phyloP scores from a whole-genome alignment of 53 echinoderm and acorn worm genomes.

The Echinometra lucunter region DNA sequence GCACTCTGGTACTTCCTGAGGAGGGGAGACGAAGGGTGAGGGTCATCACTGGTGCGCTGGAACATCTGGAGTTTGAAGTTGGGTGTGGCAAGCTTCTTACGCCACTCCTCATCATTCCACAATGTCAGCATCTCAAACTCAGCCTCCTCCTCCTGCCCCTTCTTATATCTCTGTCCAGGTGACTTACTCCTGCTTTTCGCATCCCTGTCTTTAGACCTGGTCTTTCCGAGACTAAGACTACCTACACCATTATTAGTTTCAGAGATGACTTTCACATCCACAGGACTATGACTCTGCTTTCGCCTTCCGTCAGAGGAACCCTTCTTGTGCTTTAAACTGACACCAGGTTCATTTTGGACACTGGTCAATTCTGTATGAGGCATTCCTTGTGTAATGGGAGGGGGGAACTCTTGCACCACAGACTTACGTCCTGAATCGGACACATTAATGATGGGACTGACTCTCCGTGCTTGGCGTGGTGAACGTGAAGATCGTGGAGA shows the following conservation, averaged over 20 bases:
- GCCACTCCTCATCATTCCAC: slow-evolving; percentile 67
- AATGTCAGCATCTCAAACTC: slow-evolving; percentile 75
- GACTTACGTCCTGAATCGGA: not conserved
- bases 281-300: not conserved
- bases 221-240: not conserved
- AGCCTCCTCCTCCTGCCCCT: not conserved
- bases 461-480: slow-evolving; percentile 41
- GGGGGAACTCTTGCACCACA: slow-evolving; percentile 71
- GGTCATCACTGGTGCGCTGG: slow-evolving; percentile 78
- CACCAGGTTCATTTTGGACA: not conserved
- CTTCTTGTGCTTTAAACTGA: slow-evolving; percentile 3
- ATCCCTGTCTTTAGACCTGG: not conserved
- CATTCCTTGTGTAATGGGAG: slow-evolving; percentile 73
- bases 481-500: slow-evolving; percentile 54
- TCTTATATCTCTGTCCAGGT: slow-evolving; percentile 2
- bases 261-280: slow-evolving; percentile 21
- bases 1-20: slow-evolving; percentile 47
- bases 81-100: slow-evolving; percentile 74
- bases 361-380: slow-evolving; percentile 70
- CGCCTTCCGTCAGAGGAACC: not conserved
- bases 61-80: slow-evolving; percentile 85
- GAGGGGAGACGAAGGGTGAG: slow-evolving; percentile 73
- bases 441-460: not conserved
- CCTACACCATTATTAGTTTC: not conserved
- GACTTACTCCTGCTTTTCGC: slow-evolving; percentile 26